Evolutionary conservation across 1,140 invertebrate species (phyloP).

Genomic region (Hormaphis cornu): DNA sequence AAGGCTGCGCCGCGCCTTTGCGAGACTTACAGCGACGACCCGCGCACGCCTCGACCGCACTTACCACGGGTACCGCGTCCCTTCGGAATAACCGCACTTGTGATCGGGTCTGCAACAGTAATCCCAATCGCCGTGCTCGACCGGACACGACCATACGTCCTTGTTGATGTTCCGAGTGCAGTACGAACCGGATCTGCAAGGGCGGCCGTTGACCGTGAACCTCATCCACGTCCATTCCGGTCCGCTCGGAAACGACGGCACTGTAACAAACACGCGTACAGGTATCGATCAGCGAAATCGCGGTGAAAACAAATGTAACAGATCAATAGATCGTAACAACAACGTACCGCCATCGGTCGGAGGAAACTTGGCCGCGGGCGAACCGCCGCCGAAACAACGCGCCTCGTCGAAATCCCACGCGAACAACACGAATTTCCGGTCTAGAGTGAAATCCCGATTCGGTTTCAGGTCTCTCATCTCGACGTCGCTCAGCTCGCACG

Average conservation of each 20-base stretch:
- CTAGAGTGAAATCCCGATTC: slow-evolving; percentile 54
- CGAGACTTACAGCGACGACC: no score
- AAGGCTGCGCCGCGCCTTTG: no score
- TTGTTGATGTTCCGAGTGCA: slow-evolving; percentile 60
- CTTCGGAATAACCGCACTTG: slow-evolving; percentile 68
- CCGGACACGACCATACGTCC: slow-evolving; percentile 68
- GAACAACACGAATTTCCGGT: slow-evolving; percentile 52
- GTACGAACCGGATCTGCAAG: slow-evolving; percentile 57
- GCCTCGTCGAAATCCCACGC: slow-evolving; percentile 52
- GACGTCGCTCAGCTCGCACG: slow-evolving; percentile 61
- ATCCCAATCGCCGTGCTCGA: slow-evolving; percentile 66
- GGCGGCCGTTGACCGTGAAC: slow-evolving; percentile 66
- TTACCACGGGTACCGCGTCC: slow-evolving; percentile 66
- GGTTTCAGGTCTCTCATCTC: slow-evolving; percentile 55
- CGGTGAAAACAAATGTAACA: background rate
- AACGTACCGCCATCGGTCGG: background rate
- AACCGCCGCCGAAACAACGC: slow-evolving; percentile 41
- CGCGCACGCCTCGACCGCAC: no score
- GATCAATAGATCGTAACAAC: background rate
- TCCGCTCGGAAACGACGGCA: slow-evolving; percentile 32
- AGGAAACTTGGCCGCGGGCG: slow-evolving; percentile 33
- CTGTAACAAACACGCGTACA: background rate
- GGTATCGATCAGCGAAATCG: background rate
- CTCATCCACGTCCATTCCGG: slow-evolving; percentile 50
- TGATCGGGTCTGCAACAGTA: slow-evolving; percentile 71